These are phyloP conservation scores for Megalonaias nervosa DNA, from an alignment of 1,140 invertebrate genomes.

Conservation along the genomic window DNA sequence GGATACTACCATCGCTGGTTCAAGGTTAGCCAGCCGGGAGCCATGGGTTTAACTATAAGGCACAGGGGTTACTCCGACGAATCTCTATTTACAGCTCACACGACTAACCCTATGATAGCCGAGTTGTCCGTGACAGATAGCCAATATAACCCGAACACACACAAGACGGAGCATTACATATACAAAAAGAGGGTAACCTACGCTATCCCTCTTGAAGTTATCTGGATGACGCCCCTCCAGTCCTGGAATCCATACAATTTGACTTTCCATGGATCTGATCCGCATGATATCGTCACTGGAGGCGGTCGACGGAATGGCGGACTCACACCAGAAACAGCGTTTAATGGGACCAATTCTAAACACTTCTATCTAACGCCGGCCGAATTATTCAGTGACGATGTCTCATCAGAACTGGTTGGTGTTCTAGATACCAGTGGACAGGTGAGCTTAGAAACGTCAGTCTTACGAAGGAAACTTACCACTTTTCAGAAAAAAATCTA, in stretches of 20 bases:
- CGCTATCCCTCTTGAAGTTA: slow-evolving; percentile 60
- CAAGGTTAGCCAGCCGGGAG: slow-evolving; percentile 37
- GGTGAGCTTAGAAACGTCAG: background rate
- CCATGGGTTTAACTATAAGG: slow-evolving; percentile 34
- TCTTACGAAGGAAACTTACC: no score
- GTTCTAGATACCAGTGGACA: slow-evolving; percentile 45
- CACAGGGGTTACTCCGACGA: slow-evolving; percentile 53
- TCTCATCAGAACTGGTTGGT: slow-evolving; percentile 20
- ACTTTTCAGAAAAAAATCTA: no score
- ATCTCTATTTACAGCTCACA: slow-evolving; percentile 54
- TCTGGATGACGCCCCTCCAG: slow-evolving; percentile 56
- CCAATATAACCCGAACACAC: slow-evolving; percentile 9
- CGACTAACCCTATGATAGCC: slow-evolving; percentile 45
- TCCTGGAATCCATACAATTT: slow-evolving; percentile 60
- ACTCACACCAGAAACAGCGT: slow-evolving; percentile 41
- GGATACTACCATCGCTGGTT: slow-evolving; percentile 56
- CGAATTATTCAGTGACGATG: slow-evolving; percentile 47
- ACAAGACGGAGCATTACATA: slow-evolving; percentile 21
- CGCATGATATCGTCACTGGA: background rate
- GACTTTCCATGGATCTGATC: slow-evolving; percentile 6
- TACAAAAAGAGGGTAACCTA: slow-evolving; percentile 42
- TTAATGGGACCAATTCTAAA: slow-evolving; percentile 44
- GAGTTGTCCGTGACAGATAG: slow-evolving; percentile 22
- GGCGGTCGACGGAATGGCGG: slow-evolving; percentile 40
- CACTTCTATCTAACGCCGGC: slow-evolving; percentile 47